Base-by-base conservation (phyloP, 1,140 invertebrate genomes). In the Ceratoteleas bidentatus region DNA sequence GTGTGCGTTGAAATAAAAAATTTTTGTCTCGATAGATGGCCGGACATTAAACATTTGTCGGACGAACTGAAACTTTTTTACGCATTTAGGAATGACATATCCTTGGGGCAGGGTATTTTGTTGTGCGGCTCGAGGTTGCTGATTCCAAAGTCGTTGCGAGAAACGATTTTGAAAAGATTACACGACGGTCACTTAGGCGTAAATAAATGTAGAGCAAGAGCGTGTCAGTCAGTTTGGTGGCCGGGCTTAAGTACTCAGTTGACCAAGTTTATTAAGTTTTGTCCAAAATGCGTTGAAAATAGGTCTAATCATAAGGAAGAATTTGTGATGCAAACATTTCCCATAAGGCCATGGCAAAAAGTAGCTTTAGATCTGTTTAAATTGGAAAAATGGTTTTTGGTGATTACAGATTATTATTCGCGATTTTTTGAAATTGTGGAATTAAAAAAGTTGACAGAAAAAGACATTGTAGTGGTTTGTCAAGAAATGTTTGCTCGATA, bases 351-450 rank as follows among this genome's bases (percentile, higher is more conserved):
- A 3, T 85, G 85, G 84, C 76, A 85, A 47, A 85, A 80, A 65
- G 47, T 85, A 0, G 79, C 49, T n/a, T 40, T 82, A 47, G 81
- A 87, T 66, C 53, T 87, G 2, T 85, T 84, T 66, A 83, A 84
- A 73, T 38, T 7, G 3, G 56, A 85, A 9, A 57, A 38, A 14
- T 85, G 81, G 84, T 86, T 81, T 77, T 43, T 86, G 34, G 81
- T 85, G 33, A 58, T 85, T 15, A 70, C 73, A 4, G 77, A 87
- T 77, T 86, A 86, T 68, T 87, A 84, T 50, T 86, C 85, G 8
- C 38, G 82, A 10, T 85, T 47, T 53, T 64, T 81, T 40, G 81
- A 86, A 79, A 83, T 84, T 11, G 54, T 78, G 64, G n/a, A 61
- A 7, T 66, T 85, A 24, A 77, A 33, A 47, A 10, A 66, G 5